Base-by-base conservation (phyloP, 2,888 invertebrate genomes). In the Pterostichus madidus region DNA sequence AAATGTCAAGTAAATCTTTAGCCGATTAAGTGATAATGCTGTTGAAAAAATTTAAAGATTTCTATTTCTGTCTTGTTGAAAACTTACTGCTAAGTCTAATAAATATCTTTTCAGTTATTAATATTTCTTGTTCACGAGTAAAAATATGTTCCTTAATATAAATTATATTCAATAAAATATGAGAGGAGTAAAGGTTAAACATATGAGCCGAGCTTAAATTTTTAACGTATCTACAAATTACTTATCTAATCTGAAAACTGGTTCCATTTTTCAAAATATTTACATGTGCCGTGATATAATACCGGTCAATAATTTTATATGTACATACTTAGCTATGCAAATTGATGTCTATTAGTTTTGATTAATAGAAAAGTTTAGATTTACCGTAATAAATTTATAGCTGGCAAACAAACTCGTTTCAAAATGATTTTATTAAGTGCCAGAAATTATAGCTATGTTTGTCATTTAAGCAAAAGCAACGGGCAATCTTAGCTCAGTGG, bases 231-330 rank as follows among this genome's bases (percentile, higher is more conserved):
- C 68, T 71, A 52, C 75, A 52, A 49, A 56, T 44, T 35, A 44
- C 31, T 53, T 53, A 76, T 56, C 53, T 56, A 76, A 76, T 76
- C 76, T 35, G 35, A 6, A 10, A 76, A 76, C 76, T 76, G 76
- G 76, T 76, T 76, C 15, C 76, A 76, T 76, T 39, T 76, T 76
- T 56, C 56, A 56, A 56, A 53, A 75, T 53, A 75, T 52, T 75
- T 75, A 75, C 75, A 53, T 75, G 32, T 32, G 1, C 32, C n/a
- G 44, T 56, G 35, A 76, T 56, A 76, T 76, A 32, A 71, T 5
- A 68, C 13, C 68, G 24, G 3, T 71, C 68, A 46, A 71, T 71
- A 71, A 71, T 71, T 68, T 71, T 17, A 71, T 71, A 71, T 71
- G 44, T 71, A 71, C 24, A 17, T 44, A 44, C 68, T 71, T 44